These are phyloP conservation scores for Villa cingulata DNA, from an alignment of 2,888 invertebrate genomes.

Conservation along the genomic window DNA sequence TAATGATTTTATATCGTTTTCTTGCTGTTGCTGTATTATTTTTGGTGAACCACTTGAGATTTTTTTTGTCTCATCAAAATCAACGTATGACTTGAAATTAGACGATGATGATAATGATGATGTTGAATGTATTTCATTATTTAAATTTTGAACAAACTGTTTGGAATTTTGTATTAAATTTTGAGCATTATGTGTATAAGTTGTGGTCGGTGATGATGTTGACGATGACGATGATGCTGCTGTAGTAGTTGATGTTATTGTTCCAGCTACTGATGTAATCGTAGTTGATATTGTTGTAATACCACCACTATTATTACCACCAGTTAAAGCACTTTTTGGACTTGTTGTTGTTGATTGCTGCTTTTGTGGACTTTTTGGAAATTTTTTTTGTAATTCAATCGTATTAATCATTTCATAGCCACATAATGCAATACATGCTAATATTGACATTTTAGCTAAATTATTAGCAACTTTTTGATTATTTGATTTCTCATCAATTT, in stretches of 20 bases:
- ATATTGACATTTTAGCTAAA: conserved; percentile 73
- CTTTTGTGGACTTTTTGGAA: conserved; percentile 15
- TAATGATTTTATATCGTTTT: background rate
- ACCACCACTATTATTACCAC: conserved; percentile 9
- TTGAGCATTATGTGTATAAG: conserved; percentile 34
- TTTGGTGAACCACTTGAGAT: background rate
- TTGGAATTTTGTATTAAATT: conserved; percentile 32
- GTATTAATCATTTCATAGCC: conserved; percentile 43
- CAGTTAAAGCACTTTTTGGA: conserved; percentile 16
- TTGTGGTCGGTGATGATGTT: conserved; percentile 18
- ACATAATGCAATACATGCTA: conserved; percentile 70
- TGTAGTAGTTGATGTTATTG: conserved; percentile 8
- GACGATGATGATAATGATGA: background rate
- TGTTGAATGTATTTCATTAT: conserved; percentile 9
- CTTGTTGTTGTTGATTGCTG: conserved; percentile 1
- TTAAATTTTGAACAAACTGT: conserved; percentile 24
- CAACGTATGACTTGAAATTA: conserved; percentile 1
- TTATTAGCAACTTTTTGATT: conserved; percentile 88
- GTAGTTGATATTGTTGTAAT: conserved; percentile 6
- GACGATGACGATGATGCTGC: conserved; percentile 9
- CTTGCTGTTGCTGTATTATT: background rate
- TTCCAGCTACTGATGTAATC: conserved; percentile 15
- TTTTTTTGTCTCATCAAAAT: background rate
- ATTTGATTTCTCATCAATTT: conserved; percentile 69
- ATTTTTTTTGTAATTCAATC: conserved; percentile 14